Conservation (phyloP, 2,113 vertebrate genomes). For the Xiphias gladius region DNA sequence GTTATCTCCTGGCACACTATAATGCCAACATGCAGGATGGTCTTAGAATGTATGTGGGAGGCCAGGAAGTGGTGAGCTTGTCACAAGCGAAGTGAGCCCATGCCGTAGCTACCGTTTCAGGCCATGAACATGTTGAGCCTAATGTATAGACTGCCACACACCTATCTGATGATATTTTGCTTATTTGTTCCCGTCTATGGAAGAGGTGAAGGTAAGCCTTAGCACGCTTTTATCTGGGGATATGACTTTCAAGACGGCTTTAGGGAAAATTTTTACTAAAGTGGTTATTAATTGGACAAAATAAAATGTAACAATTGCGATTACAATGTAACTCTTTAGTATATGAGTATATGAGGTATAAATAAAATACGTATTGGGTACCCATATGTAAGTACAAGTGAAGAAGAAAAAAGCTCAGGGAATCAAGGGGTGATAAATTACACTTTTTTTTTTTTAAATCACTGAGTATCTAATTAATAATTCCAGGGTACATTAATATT, state of each 20-base stretch:
- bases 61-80: constrained; percentile 64
- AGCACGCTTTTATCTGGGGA: background rate
- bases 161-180: constrained; percentile 20
- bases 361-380: background rate
- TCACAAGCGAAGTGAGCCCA: background rate
- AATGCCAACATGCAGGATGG: background rate
- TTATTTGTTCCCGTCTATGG: constrained; percentile 23
- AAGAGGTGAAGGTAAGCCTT: constrained; percentile 35
- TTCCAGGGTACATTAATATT: background rate
- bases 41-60: background rate
- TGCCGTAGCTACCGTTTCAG: background rate
- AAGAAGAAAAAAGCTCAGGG: background rate
- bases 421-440: background rate
- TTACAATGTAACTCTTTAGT: background rate
- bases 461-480: no score
- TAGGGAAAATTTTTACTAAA: background rate
- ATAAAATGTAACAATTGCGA: background rate
- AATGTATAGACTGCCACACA: background rate
- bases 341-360: background rate
- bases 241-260: background rate
- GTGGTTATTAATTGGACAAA: background rate
- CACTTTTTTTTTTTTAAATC: background rate
- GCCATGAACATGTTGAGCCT: constrained; percentile 5
- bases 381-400: background rate
- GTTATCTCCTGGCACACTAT: background rate